Base-by-base conservation (phyloP, 2,888 invertebrate species). In the Julus scandinavius region DNA sequence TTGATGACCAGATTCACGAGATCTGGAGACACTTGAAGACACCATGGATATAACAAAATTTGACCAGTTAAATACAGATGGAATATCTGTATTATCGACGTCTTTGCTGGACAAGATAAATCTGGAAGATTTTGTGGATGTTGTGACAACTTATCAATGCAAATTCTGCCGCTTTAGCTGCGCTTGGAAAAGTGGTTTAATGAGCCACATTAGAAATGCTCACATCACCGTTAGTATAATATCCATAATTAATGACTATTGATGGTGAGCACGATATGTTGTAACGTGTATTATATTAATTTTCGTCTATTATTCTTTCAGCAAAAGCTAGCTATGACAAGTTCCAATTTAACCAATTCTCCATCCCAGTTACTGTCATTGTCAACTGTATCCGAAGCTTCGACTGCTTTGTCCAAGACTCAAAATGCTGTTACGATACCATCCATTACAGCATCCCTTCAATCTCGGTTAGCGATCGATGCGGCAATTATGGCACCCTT, bases 131-230 rank as follows among this genome's bases (percentile, higher is more conserved):
- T 93, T 93, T 90, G 93, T 93, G 90, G 94, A 94, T 91, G 92
- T 94, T 80, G 93, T 94, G 4, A 93, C 93, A 7, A 93, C 93
- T 9, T 93, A 94, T 90, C 93, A 93, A 90, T 94, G 94, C 91
- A 93, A 93, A 91, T 93, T 93, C 89, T 94, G 94, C 91, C 91
- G 92, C 17, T 94, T 93, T 90, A 92, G 93, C 1, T 93, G 93
- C 40, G 92, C 92, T 89, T 92, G 93, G 89, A 92, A 92, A 89
- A 90, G 90, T 54, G 91, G 92, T 38, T 90, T 93, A 20, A 90
- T 93, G 85, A 91, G 91, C 84, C 93, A 93, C 90, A 92, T 93
- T 90, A 91, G 92, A 54, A 89, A 90, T 85, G 89, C 88, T 54
- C 91, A 91, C 89, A 89, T 90, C n/a, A 89, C 90, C 84, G 89